A percentile compares a stretch with the other conserved stretches of the same genome.
Conservation (phyloP, 2,797 vertebrate genomes). For the Gambusia yucatana region DNA sequence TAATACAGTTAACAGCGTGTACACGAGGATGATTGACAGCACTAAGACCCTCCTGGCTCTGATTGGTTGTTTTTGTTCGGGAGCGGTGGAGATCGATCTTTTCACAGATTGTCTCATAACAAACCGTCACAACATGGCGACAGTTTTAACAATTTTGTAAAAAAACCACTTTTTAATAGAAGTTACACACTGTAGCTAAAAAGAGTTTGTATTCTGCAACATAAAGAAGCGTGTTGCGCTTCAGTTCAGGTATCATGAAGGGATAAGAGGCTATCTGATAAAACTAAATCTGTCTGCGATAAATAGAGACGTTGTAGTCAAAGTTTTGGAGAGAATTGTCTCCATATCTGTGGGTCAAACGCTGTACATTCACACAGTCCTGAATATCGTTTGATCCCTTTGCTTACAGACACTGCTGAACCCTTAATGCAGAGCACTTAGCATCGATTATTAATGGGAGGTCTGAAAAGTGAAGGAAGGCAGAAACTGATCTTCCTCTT, state of each 20-base stretch:
- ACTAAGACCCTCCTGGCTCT: too few species aligned
- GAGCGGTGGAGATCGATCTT: too few species aligned
- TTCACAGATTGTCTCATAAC: too few species aligned
- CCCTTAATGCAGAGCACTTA: constrained; percentile 74
- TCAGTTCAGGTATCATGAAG: constrained; percentile 33
- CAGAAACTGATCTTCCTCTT: constrained; percentile 62
- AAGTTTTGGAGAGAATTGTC: constrained; percentile 66
- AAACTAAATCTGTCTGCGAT: constrained; percentile 22
- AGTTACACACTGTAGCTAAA: too few species aligned
- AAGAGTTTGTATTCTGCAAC: constrained; percentile 3
- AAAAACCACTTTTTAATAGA: too few species aligned
- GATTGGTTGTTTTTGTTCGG: too few species aligned
- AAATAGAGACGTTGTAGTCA: constrained; percentile 19
- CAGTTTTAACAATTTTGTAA: too few species aligned
- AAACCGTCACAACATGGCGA: too few species aligned
- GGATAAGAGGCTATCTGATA: constrained; percentile 16
- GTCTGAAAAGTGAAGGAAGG: constrained; percentile 54
- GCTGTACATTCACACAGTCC: constrained; percentile 7
- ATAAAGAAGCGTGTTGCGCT: constrained; percentile 15
- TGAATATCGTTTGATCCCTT: constrained; percentile 52
- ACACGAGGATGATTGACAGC: too few species aligned
- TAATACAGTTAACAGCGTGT: too few species aligned
- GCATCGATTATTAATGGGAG: constrained; percentile 80
- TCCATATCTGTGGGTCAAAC: constrained; percentile 70
- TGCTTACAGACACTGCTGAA: constrained; percentile 45